Evolutionary conservation across 2,113 vertebrate genomes (phyloP).

Genomic region (Picathartes gymnocephalus): DNA sequence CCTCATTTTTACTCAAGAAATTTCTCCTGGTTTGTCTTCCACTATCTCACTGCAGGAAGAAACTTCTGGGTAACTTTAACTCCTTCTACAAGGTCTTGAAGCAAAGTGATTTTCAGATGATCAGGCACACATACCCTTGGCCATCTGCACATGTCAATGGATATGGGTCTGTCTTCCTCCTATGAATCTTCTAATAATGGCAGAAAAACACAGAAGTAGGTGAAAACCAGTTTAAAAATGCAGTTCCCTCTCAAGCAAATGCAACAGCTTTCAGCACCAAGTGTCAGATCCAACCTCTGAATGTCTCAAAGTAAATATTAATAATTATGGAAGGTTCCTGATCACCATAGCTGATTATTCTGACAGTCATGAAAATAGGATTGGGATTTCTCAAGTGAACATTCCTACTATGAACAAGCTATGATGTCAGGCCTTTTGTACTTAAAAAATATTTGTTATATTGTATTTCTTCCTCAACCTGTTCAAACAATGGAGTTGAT

Average conservation of each 20-base stretch:
- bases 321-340: background rate
- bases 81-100: background rate
- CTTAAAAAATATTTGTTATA: background rate
- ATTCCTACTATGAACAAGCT: background rate
- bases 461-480: background rate
- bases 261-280: background rate
- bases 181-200: background rate
- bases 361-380: background rate
- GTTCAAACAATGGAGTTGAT: background rate
- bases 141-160: accelerated
- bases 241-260: background rate
- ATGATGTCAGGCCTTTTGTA: background rate
- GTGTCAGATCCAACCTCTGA: background rate
- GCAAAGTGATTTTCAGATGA: background rate
- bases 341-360: background rate
- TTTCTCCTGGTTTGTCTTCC: background rate
- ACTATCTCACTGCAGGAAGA: background rate
- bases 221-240: background rate
- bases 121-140: background rate
- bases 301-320: background rate
- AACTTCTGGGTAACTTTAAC: background rate
- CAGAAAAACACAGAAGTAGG: background rate
- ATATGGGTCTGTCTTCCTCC: background rate
- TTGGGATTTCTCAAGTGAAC: background rate
- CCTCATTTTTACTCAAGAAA: background rate